Evolutionary conservation across 2,113 vertebrate genomes (phyloP).

Genomic region (Lagenorhynchus albirostris): DNA sequence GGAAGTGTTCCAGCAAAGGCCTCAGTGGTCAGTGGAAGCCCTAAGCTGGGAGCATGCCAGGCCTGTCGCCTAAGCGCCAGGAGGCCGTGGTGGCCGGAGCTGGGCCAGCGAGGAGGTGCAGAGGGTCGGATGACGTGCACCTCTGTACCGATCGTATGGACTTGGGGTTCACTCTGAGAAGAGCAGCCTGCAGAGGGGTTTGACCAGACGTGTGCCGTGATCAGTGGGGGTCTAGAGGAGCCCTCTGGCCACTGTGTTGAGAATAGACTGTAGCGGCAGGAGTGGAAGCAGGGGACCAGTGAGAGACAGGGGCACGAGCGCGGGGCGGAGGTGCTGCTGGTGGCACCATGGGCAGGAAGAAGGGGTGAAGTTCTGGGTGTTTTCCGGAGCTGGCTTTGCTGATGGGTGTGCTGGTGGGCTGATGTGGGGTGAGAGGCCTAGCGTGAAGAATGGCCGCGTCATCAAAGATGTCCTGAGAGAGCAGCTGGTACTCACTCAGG

Average conservation of each 20-base stretch:
- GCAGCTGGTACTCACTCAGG: not conserved
- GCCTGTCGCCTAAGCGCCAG: not conserved
- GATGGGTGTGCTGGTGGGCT: not conserved
- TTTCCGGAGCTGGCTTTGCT: not conserved
- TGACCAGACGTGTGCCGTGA: too few species aligned
- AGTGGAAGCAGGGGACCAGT: not conserved
- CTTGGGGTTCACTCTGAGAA: not conserved
- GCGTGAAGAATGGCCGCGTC: too few species aligned
- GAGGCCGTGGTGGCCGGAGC: not conserved
- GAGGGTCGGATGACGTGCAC: rapidly evolving
- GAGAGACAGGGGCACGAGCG: not conserved
- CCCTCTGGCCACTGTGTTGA: not conserved
- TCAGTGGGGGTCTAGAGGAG: not conserved
- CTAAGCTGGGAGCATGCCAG: not conserved
- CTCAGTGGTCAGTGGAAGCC: not conserved
- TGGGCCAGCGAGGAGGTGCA: not conserved
- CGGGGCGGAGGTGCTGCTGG: not conserved
- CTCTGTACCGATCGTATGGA: not conserved
- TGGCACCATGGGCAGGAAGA: not conserved
- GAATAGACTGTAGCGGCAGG: not conserved
- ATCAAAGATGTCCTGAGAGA: not conserved
- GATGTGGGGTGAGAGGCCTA: not conserved
- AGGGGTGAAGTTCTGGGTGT: not conserved
- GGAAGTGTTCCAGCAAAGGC: not conserved
- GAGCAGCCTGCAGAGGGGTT: not conserved